Base-by-base conservation (phyloP, 2,797 vertebrate species). In the Paramormyrops hopkinsi region DNA sequence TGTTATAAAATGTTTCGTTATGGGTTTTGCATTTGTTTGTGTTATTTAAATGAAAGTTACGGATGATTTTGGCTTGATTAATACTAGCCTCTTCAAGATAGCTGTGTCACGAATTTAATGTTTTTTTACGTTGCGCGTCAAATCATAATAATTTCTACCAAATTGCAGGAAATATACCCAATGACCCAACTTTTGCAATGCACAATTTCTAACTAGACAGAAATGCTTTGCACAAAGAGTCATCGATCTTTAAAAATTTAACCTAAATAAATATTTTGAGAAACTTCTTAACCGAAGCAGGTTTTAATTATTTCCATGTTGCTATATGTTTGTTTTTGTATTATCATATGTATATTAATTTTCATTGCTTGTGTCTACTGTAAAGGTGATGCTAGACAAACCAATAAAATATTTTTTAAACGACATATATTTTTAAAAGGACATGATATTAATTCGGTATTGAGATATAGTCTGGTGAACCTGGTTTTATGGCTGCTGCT, bases 341-440 rank as follows among this genome's bases (percentile, higher is more conserved):
- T 94, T 91, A 93, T 90, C 94, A 92, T 95, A 93, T 95, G 93
- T 95, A 95, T 95, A 94, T 84, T 85, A 44, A 79, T 46, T 84
- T 88, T 59, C 95, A 95, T 95, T 95, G 94, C 94, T 96, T 93
- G 95, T 95, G 94, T 95, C 94, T 94, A 94, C 91, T 93, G 94
- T 94, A 95, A 95, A 94, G 91, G 94, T 93, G 91, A 94, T 93
- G 91, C 94, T 95, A 95, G 95, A 95, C 90, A 95, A 94, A 95
- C 93, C 90, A 96, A 96, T 95, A 96, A 95, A 96, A 95, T 94
- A 94, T 93, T 48, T 84, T 48, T 51, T 11, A 51, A 84, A 93
- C 94, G 73, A 82, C 76, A 82, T 82, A 82, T 94, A 94, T 93
- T 48, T 84, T 48, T 84, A 84, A 51, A 84, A 93, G 94, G 62